Percentiles rank a stretch among this genome's conserved stretches.
These are phyloP conservation scores for Thalpophila matura DNA, from an alignment of 2,888 invertebrate genomes.

Conservation along the genomic window DNA sequence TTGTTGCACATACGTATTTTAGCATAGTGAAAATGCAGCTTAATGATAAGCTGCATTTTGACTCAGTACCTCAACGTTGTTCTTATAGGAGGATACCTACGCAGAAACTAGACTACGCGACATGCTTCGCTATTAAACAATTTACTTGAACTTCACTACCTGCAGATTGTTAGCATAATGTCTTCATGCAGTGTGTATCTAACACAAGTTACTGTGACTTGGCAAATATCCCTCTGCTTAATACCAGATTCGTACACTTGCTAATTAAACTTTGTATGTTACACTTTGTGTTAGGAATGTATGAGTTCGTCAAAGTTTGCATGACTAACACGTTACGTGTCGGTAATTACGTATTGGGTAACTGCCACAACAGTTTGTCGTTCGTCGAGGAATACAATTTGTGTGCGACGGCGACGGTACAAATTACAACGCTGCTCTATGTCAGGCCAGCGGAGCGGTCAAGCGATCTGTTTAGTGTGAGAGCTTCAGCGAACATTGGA, in stretches of 20 bases:
- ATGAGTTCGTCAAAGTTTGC: constrained; percentile 59
- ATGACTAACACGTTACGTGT: constrained; percentile 58
- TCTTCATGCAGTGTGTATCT: constrained; percentile 48
- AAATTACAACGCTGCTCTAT: constrained; percentile 20
- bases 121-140: constrained; percentile 31
- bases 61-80: neutral
- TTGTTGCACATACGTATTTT: no score
- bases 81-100: neutral
- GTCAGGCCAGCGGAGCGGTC: constrained; percentile 13
- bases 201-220: constrained; percentile 47
- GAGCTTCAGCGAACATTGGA: constrained; percentile 21
- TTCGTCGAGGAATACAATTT: constrained; percentile 47
- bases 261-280: constrained; percentile 62
- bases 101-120: neutral
- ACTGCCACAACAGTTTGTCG: constrained; percentile 57
- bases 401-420: constrained; percentile 27
- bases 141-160: constrained; percentile 31
- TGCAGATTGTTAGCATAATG: constrained; percentile 43
- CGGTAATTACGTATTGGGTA: constrained; percentile 59
- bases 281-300: constrained; percentile 56
- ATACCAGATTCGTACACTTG: constrained; percentile 49
- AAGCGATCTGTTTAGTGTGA: constrained; percentile 32
- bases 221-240: constrained; percentile 47
- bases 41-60: no score
- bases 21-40: neutral